Evolutionary conservation across 2,113 vertebrate species (phyloP), one percentile per base, ranked within the genome.

Genomic region (Anser cygnoides): DNA sequence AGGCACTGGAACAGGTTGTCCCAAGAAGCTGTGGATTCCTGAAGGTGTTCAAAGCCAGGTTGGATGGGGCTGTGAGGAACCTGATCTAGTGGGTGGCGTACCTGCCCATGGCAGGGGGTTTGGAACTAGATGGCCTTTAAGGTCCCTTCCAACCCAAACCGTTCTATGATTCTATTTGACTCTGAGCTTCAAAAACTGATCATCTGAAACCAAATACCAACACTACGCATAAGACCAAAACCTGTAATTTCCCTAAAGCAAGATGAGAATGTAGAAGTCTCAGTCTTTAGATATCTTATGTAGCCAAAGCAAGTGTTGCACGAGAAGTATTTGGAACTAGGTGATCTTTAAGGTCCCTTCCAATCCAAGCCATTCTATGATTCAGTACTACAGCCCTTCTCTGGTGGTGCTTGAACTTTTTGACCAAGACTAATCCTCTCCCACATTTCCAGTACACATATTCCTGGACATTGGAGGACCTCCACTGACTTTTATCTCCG

Each of bases 141-240:
- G 22, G 23, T 52, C 50, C 23, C 50, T 52, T 52, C 50, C 50
- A 52, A 52, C 50, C 22, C 50, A 52, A 52, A 23, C 50, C 6
- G 12, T 25, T 52, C 50, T 25, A 52, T 52, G 50, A 52, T 25
- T 25, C 22, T 73, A 55, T 93, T 94, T 95, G 75, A 88, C 84
- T 90, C 68, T 92, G 37, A 85, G 46, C 54, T 86, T 93, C 79
- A 92, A 84, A 90, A 92, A 54, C 46, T 63, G 75, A 95, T 77
- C 71, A 88, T 43, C 26, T 92, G 88, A 92, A 87, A 92, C 59
- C 33, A 75, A 79, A 76, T 31, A 65, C 13, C 52, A 84, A 70
- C 50, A 23, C 26, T 70, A 37, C 79, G 31, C 44, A 22, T 58
- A 57, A 84, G 76, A 93, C 62, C 28, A 77, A 49, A 46, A 10